Percentiles rank a stretch among this genome's conserved stretches.
Evolutionary conservation across 2,888 invertebrate species (phyloP).

Genomic region (Drosophila acutilabella): DNA sequence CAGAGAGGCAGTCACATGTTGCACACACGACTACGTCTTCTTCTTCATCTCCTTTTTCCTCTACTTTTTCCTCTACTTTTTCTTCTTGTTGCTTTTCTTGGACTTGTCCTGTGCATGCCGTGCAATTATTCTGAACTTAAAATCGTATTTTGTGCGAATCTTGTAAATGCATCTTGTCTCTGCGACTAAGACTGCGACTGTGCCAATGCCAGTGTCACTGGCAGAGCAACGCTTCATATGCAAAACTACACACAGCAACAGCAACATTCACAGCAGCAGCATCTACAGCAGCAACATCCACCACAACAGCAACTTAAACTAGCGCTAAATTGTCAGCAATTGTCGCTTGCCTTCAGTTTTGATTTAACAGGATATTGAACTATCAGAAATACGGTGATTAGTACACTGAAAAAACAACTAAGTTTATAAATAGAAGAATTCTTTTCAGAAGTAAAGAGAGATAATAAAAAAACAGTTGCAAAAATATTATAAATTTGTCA

Average conservation of each 20-base stretch:
- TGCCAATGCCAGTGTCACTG: constrained; percentile 33
- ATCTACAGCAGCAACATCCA: constrained; percentile 8
- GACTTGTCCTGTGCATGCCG: constrained; percentile 73
- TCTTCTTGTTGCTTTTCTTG: not conserved
- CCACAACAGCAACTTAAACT: constrained; percentile 37
- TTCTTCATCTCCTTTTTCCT: not conserved
- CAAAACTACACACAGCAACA: constrained; percentile 46
- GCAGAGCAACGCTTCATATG: constrained; percentile 66
- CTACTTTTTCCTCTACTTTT: constrained; percentile 3
- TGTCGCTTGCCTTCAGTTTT: constrained; percentile 49
- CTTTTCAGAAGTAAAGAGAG: not conserved
- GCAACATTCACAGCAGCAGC: constrained; percentile 16
- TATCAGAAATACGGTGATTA: constrained; percentile 22
- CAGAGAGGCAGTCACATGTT: constrained; percentile 47
- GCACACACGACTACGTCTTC: constrained; percentile 58
- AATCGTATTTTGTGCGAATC: constrained; percentile 82
- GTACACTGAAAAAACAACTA: not conserved
- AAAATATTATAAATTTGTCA: no score
- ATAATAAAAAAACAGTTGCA: no score
- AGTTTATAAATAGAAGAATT: not conserved
- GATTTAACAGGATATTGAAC: constrained; percentile 41
- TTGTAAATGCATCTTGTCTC: constrained; percentile 79
- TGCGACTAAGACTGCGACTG: constrained; percentile 42
- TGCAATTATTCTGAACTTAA: constrained; percentile 82
- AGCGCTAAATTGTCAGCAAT: constrained; percentile 72